A percentile compares a stretch with the other conserved stretches of the same genome.
These are phyloP conservation scores for Falco columbarius DNA, from an alignment of 2,797 vertebrate genomes.

Conservation along the genomic window DNA sequence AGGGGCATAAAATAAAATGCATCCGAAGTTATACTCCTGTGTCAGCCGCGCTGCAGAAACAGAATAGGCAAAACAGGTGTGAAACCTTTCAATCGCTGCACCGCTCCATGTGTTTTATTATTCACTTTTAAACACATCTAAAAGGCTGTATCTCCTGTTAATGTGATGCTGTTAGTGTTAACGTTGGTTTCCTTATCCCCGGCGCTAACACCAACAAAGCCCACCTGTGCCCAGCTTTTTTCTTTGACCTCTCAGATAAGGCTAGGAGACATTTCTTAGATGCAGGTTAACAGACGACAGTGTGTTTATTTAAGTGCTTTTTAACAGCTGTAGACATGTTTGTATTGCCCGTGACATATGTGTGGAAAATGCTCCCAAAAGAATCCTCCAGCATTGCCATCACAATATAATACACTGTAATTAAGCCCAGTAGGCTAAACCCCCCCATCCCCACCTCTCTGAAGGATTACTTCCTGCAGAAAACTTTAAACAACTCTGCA, in stretches of 20 bases:
- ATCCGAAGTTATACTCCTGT: accelerated
- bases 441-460: not conserved
- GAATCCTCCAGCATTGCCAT: not conserved
- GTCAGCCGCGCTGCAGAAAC: not conserved
- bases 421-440: not conserved
- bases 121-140: not conserved
- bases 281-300: not conserved
- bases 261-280: not conserved
- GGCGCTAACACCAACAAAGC: not conserved
- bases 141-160: not conserved
- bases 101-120: not conserved
- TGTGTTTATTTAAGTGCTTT: not conserved
- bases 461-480: not conserved
- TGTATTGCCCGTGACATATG: not conserved
- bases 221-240: not conserved
- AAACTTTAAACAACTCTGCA: not conserved
- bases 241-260: not conserved
- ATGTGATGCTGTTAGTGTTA: not conserved
- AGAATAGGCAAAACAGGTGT: not conserved
- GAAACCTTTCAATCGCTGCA: not conserved
- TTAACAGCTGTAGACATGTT: not conserved
- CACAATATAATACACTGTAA: not conserved
- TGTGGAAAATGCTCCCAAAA: not conserved
- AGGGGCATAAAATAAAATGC: not conserved
- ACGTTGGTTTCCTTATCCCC: not conserved